Evolutionary conservation across 1,140 invertebrate species (phyloP).

Genomic region (Argopecten irradians): DNA sequence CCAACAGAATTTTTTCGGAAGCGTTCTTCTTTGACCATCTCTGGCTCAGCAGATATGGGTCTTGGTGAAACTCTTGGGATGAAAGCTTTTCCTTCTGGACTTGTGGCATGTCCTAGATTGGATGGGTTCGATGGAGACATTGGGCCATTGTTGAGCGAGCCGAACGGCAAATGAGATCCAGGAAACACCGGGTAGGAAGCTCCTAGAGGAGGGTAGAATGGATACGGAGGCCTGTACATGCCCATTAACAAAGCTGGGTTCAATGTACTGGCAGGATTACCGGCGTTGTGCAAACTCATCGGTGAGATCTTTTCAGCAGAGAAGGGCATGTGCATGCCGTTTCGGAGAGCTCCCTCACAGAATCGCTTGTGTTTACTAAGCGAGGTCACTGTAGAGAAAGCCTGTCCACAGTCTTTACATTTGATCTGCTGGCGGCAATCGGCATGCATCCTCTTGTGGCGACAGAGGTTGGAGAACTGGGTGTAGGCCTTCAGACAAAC

Average conservation of each 20-base stretch:
- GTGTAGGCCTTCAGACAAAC: conserved; percentile 93
- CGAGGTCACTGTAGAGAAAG: conserved; percentile 91
- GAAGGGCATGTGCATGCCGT: conserved; percentile 61
- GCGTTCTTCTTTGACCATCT: conserved; percentile 40
- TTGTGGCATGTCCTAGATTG: conserved; percentile 44
- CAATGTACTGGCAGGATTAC: conserved; percentile 41
- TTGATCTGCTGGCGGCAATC: conserved; percentile 82
- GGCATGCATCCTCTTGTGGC: conserved; percentile 99
- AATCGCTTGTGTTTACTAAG: conserved; percentile 81
- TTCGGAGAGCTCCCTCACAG: conserved; percentile 79
- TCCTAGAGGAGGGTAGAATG: conserved; percentile 67
- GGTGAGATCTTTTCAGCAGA: conserved; percentile 59
- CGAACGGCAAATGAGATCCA: conserved; percentile 45
- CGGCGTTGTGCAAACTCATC: conserved; percentile 54
- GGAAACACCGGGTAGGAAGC: conserved; percentile 60
- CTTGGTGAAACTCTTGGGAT: conserved; percentile 31
- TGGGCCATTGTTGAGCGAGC: conserved; percentile 42
- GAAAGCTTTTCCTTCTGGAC: conserved; percentile 43
- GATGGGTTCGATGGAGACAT: conserved; percentile 52
- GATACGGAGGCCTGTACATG: conserved; percentile 72
- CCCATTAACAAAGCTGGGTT: conserved; percentile 64
- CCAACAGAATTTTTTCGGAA: conserved; percentile 55
- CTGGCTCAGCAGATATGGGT: conserved; percentile 38
- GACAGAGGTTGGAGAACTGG: conserved; percentile 99
- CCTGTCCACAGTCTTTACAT: conserved; percentile 94